These are phyloP conservation scores for Drosophila obscura DNA, from an alignment of 1,140 invertebrate genomes.

Conservation along the genomic window DNA sequence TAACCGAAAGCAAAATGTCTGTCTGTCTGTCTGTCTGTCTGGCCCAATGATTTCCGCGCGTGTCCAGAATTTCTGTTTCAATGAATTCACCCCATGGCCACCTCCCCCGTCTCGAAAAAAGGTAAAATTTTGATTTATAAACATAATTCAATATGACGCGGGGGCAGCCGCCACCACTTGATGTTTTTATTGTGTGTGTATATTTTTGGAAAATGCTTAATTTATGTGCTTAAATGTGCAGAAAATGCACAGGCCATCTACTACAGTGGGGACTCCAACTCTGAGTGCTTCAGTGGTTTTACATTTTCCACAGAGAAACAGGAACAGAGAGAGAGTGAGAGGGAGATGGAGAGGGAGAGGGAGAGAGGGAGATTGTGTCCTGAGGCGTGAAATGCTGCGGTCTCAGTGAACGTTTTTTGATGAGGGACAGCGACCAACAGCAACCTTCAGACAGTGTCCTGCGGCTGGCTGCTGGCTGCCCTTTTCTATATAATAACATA, in stretches of 20 bases:
- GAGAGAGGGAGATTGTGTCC: conserved; percentile 15
- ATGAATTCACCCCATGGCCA: neutral
- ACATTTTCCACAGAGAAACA: too few species aligned
- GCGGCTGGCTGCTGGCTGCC: neutral
- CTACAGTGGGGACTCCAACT: too few species aligned
- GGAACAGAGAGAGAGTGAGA: neutral
- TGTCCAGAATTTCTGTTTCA: conserved; percentile 26
- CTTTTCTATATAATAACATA: conserved; percentile 5
- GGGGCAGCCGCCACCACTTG: conserved; percentile 27
- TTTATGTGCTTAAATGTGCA: conserved; percentile 79
- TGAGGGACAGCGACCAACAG: conserved; percentile 16
- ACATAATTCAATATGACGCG: conserved; percentile 63
- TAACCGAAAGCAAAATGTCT: conserved; percentile 18
- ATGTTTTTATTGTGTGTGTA: conserved; percentile 72
- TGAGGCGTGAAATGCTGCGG: conserved; percentile 51
- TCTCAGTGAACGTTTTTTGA: conserved; percentile 40
- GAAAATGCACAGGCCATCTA: conserved; percentile 52
- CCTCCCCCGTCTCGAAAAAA: neutral
- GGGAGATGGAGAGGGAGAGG: neutral
- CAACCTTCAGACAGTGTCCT: conserved; percentile 15
- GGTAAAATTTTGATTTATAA: conserved; percentile 47
- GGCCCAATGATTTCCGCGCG: conserved; percentile 26
- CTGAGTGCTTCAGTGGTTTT: too few species aligned
- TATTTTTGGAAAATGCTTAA: conserved; percentile 57
- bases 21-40: neutral